These are phyloP conservation scores for Bradysia coprophila DNA, from an alignment of 1,140 invertebrate genomes.

Conservation along the genomic window DNA sequence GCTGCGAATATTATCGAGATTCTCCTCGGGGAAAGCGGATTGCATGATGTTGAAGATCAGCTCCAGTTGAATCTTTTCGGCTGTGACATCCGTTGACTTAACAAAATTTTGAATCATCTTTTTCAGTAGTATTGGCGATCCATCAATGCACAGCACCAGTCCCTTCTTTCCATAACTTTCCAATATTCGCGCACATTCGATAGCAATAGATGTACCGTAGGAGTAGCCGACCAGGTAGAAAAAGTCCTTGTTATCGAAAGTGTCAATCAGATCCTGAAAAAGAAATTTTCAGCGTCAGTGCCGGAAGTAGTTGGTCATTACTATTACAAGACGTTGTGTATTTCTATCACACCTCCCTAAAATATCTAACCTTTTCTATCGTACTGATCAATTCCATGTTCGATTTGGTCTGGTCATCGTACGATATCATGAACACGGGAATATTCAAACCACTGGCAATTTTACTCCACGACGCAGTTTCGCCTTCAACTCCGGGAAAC, in stretches of 20 bases:
- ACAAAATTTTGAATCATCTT: slow-evolving; percentile 21
- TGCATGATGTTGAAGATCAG: slow-evolving; percentile 30
- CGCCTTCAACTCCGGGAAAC: too few relatives aligned
- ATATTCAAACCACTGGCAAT: too few relatives aligned
- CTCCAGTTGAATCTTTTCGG: slow-evolving; percentile 29
- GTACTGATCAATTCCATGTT: slow-evolving; percentile 10
- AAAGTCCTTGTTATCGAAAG: slow-evolving; percentile 30
- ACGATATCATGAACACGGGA: too few relatives aligned
- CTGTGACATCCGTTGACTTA: slow-evolving; percentile 21
- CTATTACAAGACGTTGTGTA: slow-evolving; percentile 20
- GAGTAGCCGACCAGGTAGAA: slow-evolving; percentile 45
- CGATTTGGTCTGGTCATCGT: too few relatives aligned
- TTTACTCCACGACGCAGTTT: too few relatives aligned
- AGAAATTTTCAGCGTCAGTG: slow-evolving; percentile 43
- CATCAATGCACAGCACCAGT: slow-evolving; percentile 33
- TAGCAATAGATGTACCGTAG: slow-evolving; percentile 35
- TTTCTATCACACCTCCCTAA: too few relatives aligned
- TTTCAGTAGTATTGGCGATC: slow-evolving; percentile 33
- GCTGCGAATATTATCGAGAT: slow-evolving; percentile 28
- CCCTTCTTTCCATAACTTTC: slow-evolving; percentile 34
- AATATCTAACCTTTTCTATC: too few relatives aligned
- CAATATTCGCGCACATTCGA: slow-evolving; percentile 31
- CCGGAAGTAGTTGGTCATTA: slow-evolving; percentile 46
- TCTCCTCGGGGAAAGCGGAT: slow-evolving; percentile 28
- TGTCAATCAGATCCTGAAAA: slow-evolving; percentile 27